A percentile compares a stretch with the other conserved stretches of the same genome.
Evolutionary conservation across 1,140 invertebrate species (phyloP).

Genomic region (Penaeus indicus): DNA sequence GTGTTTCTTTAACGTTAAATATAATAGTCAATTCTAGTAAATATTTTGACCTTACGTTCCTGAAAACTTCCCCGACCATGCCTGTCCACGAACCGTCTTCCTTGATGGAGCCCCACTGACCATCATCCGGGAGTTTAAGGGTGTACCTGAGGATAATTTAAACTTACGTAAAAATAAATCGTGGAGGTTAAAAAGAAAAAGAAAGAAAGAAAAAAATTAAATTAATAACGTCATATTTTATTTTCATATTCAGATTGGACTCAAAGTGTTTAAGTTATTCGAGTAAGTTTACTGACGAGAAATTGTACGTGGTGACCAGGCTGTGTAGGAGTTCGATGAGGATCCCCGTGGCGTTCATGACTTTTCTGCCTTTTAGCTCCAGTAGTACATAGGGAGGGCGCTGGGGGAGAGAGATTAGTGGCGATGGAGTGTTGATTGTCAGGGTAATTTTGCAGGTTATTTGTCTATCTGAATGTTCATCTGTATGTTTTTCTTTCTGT

Average conservation of each 20-base stretch:
- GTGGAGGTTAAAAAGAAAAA: too few species aligned
- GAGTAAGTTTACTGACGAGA: neutral
- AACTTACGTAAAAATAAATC: neutral
- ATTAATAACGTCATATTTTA: too few species aligned
- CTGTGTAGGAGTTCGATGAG: constrained; percentile 36
- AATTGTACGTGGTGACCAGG: constrained; percentile 33
- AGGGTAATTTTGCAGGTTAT: too few species aligned
- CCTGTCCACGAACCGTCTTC: constrained; percentile 34
- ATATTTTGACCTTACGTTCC: constrained; percentile 21
- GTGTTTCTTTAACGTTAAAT: too few species aligned
- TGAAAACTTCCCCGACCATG: constrained; percentile 42
- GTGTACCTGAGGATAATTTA: constrained; percentile 23
- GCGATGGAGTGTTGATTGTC: too few species aligned
- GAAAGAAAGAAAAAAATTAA: too few species aligned
- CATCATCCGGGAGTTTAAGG: constrained; percentile 40
- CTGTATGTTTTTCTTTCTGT: too few species aligned
- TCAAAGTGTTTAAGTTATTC: neutral
- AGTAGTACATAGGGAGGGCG: constrained; percentile 35
- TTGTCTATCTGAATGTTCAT: too few species aligned
- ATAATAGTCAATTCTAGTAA: too few species aligned
- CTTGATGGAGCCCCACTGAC: constrained; percentile 45
- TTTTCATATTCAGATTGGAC: too few species aligned
- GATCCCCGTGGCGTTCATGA: constrained; percentile 13
- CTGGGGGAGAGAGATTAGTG: neutral
- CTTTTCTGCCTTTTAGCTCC: constrained; percentile 16